These are phyloP conservation scores for Elephantulus edwardii DNA, from an alignment of 2,113 vertebrate genomes.

Conservation along the genomic window DNA sequence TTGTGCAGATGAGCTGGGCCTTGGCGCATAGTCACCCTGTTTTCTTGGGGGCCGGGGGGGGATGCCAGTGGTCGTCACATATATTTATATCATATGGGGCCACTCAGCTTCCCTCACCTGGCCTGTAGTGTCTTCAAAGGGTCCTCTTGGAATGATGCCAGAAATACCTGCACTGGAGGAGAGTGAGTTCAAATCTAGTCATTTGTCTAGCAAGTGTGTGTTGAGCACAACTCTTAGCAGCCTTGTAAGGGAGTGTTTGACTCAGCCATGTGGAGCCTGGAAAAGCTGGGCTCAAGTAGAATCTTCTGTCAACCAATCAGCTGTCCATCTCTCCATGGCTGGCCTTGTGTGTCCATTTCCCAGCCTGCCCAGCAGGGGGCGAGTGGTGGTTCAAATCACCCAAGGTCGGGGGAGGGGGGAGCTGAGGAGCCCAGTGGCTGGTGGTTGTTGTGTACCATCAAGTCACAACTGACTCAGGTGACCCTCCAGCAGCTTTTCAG, in stretches of 20 bases:
- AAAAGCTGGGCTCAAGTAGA: neutral
- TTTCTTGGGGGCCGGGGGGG: neutral
- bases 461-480: no score
- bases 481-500: no score
- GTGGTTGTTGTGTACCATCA: no score
- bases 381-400: neutral
- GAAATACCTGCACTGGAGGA: neutral
- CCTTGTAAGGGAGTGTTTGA: neutral
- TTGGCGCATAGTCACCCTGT: neutral
- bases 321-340: neutral
- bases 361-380: neutral
- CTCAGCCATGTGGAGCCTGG: fast-evolving
- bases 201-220: neutral
- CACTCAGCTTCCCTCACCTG: neutral
- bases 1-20: neutral
- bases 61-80: neutral
- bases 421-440: no score
- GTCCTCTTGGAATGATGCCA: neutral
- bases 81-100: neutral
- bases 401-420: neutral
- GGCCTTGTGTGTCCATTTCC: neutral
- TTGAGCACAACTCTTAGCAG: neutral
- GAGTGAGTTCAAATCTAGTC: neutral
- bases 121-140: neutral
- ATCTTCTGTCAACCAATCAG: neutral